Base-by-base conservation (phyloP, 2,888 invertebrate species). In the Rhamphomyia laevipes region DNA sequence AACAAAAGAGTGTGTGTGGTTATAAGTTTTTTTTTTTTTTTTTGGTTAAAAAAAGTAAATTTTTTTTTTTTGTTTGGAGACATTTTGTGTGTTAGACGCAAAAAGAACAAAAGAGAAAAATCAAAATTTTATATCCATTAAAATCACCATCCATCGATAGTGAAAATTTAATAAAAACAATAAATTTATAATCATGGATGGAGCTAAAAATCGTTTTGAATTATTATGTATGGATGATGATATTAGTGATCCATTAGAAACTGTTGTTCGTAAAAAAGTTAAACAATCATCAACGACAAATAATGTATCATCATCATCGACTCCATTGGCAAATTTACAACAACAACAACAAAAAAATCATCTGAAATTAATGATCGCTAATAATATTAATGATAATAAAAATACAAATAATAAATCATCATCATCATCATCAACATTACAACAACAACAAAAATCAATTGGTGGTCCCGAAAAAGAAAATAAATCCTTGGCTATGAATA, bases 211-310 rank as follows among this genome's bases (percentile, higher is more conserved):
- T 65, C 69, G 68, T 60, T 69, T 69, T 63, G 68, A 69, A 61
- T 65, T 69, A 57, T 66, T 69, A 64, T 69, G 65, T 65, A 68
- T 69, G 67, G 68, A 69, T 63, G 68, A 69, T 58, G 68, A 69
- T 62, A 51, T 48, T 16, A 63, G 64, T 60, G 68, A 68, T 63
- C 67, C 68, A 63, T 66, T 69, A 66, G 70, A 69, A 65, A 67
- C 67, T 63, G 59, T 66, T 58, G 62, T 63, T 57, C 63, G 63
- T 53, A 64, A 66, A 61, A 64, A 64, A 60, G 62, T 61, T 57
- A 63, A 65, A 58, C 51, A 56, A 30, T 57, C 60, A 30, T 45
- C 57, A 18, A 52, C 55, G 47, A 50, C 56, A 47, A 53, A 57
- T n/a, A n/a, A 46, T 54, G 52, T 45, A 38, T 15, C 35, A 35